A percentile compares a stretch with the other conserved stretches of the same genome.
Conservation (phyloP, 2,888 invertebrate species). For the Stegophylla sp. region DNA sequence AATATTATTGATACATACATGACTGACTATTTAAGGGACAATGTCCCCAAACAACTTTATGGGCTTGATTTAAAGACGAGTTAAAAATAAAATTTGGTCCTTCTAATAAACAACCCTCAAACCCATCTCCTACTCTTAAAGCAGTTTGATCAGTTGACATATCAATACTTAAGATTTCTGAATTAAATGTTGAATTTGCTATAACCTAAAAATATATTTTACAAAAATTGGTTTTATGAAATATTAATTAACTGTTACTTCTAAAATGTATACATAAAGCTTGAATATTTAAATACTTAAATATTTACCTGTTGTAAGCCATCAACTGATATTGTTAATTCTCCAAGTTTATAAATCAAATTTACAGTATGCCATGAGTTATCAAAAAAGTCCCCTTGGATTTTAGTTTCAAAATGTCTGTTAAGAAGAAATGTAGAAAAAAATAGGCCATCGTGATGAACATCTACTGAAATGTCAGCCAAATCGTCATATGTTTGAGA, state of each 20-base stretch:
- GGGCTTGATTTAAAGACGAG: constrained; percentile 69
- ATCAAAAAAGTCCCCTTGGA: constrained; percentile 76
- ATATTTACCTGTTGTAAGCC: constrained; percentile 69
- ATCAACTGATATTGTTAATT: constrained; percentile 69
- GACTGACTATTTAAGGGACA: constrained; percentile 78
- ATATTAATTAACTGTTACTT: neutral
- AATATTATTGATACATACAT: constrained; percentile 66
- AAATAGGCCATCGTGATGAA: constrained; percentile 67
- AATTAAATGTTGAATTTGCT: constrained; percentile 81
- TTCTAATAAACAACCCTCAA: constrained; percentile 83
- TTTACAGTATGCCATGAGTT: constrained; percentile 83
- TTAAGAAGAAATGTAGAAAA: constrained; percentile 66
- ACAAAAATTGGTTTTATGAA: constrained; percentile 67
- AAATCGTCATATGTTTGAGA: constrained; percentile 64
- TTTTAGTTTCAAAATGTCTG: constrained; percentile 69
- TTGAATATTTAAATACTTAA: neutral
- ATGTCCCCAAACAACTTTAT: constrained; percentile 76
- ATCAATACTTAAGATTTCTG: constrained; percentile 70
- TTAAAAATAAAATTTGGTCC: constrained; percentile 86
- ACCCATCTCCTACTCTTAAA: constrained; percentile 79
- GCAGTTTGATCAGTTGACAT: constrained; percentile 67
- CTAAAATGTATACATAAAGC: neutral
- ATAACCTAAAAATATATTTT: constrained; percentile 68
- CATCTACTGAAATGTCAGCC: constrained; percentile 65
- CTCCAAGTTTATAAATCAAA: constrained; percentile 71